These are phyloP conservation scores for Coreius guichenoti DNA, from an alignment of 2,797 vertebrate genomes.

Conservation along the genomic window DNA sequence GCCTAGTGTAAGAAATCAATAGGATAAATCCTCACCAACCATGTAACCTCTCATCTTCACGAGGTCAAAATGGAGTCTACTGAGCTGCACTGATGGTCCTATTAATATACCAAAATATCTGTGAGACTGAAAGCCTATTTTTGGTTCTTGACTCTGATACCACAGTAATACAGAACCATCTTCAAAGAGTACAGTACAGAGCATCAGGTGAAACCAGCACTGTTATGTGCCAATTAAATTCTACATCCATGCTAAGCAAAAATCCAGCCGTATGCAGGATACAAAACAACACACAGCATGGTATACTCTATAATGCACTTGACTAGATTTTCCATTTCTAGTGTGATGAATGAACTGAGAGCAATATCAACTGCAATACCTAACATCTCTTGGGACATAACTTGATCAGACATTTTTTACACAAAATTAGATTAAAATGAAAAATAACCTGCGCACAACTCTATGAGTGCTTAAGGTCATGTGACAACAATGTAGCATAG, in stretches of 20 bases:
- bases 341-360: background rate
- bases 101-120: conserved; percentile 49
- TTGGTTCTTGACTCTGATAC: background rate
- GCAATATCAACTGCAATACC: background rate
- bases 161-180: conserved; percentile 1
- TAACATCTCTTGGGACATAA: background rate
- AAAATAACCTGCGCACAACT: background rate
- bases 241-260: background rate
- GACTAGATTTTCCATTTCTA: background rate
- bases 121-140: conserved; percentile 19
- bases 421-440: background rate
- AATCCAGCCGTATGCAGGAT: background rate
- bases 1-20: conserved; percentile 12
- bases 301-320: background rate
- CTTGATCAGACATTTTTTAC: background rate
- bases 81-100: background rate
- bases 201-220: no score
- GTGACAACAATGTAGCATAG: background rate
- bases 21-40: background rate
- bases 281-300: background rate
- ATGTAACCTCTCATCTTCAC: background rate
- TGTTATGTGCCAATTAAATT: background rate
- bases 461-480: background rate
- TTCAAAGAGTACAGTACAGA: no score
- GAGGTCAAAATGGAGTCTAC: background rate